Evolutionary conservation across 2,888 invertebrate genomes (phyloP), one percentile per base, ranked within the genome.

Genomic region (Sycophila texana): DNA sequence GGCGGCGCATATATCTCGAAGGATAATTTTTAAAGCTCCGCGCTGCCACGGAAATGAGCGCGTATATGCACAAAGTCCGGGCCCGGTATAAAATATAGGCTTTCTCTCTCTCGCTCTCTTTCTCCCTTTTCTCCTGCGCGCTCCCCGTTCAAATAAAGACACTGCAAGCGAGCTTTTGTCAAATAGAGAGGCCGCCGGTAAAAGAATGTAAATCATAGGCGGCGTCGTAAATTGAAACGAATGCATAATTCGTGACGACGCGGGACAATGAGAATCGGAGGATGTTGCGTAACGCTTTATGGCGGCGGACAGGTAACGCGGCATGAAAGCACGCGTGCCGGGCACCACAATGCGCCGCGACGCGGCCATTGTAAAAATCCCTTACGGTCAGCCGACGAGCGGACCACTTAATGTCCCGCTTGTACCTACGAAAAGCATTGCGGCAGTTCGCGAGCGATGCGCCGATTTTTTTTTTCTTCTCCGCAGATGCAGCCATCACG

Each of bases 181-280:
- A 68, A 63, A 61, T 55, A 58, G 63, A 57, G 63, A 68, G 58
- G 66, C 16, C 49, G 18, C 60, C 57, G 65, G 74, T 39, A 22
- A 53, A 71, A 53, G 80, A 74, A 77, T 77, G 77, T 80, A 80
- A 80, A 80, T 80, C 80, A 80, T 70, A 77, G 53, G 63, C 65
- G 51, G 77, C 65, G 66, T 80, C 80, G 77, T 80, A 80, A 80
- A 80, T 77, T 74, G 80, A 80, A 80, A 80, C 51, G 77, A 80
- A 80, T 80, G 80, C 74, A 80, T 80, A 80, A 80, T 80, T 80
- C 80, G 80, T 77, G 80, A 77, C 73, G 77, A 80, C 60, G 75
- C 72, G 57, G 83, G 82, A 84, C 83, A 83, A 83, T 84, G 83
- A 80, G 58, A 81, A 83, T 81, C 80, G 82, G 82, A 81, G 80